Percentiles rank a stretch among this genome's conserved stretches.
These are phyloP conservation scores for Cricetomys ansorgei DNA, from an alignment of 2,113 vertebrate species.

Conservation along the genomic window DNA sequence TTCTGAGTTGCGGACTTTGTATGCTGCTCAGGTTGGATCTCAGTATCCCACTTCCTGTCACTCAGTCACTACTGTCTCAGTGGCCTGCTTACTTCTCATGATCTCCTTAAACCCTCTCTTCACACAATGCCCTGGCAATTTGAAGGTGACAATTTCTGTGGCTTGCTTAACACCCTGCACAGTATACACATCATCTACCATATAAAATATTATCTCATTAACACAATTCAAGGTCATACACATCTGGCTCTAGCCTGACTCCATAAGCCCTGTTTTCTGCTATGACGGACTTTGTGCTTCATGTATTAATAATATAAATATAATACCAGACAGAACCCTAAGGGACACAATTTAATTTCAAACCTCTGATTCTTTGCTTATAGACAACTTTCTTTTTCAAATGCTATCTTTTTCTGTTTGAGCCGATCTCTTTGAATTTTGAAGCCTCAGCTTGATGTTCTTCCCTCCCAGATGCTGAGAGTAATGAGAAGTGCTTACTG, in stretches of 20 bases:
- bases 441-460: not conserved
- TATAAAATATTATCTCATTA: not conserved
- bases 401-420: not conserved
- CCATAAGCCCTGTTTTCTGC: not conserved
- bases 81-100: not conserved
- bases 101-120: not conserved
- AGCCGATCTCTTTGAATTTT: not conserved
- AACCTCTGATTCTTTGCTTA: not conserved
- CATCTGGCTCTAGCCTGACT: not conserved
- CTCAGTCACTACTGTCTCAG: not conserved
- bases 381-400: not conserved
- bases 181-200: not conserved
- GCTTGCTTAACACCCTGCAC: not conserved
- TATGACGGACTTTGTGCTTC: not conserved
- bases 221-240: not conserved
- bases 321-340: not conserved
- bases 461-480: not conserved
- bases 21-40: not conserved
- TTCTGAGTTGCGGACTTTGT: not conserved
- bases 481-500: not conserved
- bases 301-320: not conserved
- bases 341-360: not conserved
- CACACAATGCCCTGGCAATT: not conserved
- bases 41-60: not conserved
- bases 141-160: not conserved